These are phyloP conservation scores for Zaprionus davidi DNA, from an alignment of 1,140 invertebrate genomes.

Conservation along the genomic window DNA sequence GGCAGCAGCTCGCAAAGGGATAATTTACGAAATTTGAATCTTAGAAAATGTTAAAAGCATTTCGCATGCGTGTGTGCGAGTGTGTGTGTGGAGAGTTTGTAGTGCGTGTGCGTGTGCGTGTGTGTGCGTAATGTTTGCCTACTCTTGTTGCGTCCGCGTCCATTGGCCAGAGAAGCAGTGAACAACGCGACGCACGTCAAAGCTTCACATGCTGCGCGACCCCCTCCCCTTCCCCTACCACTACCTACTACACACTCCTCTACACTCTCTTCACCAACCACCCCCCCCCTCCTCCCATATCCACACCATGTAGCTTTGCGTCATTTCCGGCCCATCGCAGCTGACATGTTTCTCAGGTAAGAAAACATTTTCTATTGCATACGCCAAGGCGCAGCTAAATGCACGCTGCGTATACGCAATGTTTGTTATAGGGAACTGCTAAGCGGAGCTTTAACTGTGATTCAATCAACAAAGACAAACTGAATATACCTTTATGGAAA, in stretches of 20 bases:
- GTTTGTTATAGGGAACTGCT: background rate
- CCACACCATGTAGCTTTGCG: background rate
- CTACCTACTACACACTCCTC: background rate
- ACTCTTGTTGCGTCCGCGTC: constrained; percentile 34
- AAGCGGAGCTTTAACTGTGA: too few species aligned
- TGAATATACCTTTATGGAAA: too few species aligned
- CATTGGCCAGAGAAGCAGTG: constrained; percentile 44
- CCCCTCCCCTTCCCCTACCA: background rate
- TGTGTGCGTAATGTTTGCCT: constrained; percentile 29
- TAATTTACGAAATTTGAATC: constrained; percentile 83
- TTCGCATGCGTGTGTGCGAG: constrained; percentile 35
- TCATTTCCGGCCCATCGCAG: background rate
- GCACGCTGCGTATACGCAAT: background rate
- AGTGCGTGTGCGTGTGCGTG: background rate
- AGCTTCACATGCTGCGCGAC: background rate
- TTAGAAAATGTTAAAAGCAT: constrained; percentile 80
- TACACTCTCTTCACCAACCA: background rate
- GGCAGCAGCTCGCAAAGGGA: constrained; percentile 65
- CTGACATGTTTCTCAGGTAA: constrained; percentile 1
- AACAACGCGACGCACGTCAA: background rate
- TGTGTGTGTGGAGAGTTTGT: constrained; percentile 2
- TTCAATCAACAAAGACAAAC: too few species aligned
- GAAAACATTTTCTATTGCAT: background rate
- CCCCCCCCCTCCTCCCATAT: background rate
- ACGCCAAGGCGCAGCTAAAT: background rate